Conservation (phyloP, 2,113 vertebrate genomes). For the Oncorhynchus mykiss region DNA sequence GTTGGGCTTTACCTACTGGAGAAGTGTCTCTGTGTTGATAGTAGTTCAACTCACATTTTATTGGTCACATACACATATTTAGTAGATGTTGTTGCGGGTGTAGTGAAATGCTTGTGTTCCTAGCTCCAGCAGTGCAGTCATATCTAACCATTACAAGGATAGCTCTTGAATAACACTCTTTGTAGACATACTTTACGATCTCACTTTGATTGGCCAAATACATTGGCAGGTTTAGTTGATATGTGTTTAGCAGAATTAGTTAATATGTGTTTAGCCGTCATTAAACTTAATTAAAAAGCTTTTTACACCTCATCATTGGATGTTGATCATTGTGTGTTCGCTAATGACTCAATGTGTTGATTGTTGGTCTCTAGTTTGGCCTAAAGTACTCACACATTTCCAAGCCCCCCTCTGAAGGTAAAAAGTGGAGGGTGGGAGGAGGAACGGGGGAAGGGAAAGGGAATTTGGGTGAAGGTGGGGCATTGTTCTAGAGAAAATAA, state of each 20-base stretch:
- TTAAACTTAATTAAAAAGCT: neutral
- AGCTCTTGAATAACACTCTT: no score
- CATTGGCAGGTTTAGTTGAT: no score
- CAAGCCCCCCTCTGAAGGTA: neutral
- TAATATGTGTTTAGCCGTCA: neutral
- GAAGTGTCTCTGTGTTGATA: no score
- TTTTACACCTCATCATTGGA: neutral
- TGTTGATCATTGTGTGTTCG: neutral
- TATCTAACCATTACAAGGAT: no score
- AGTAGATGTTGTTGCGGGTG: no score
- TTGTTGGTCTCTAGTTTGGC: neutral
- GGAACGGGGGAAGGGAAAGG: slow-evolving; percentile 1
- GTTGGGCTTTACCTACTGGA: no score
- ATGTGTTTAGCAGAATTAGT: neutral
- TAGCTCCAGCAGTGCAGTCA: no score
- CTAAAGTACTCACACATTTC: neutral
- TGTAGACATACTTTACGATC: no score
- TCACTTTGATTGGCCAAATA: no score
- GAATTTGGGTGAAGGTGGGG: slow-evolving; percentile 38
- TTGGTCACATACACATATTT: no score
- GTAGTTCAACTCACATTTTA: no score
- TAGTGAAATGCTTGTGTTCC: no score
- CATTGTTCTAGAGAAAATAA: slow-evolving; percentile 64
- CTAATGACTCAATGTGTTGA: neutral
- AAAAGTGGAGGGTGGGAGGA: neutral